Evolutionary conservation across 2,888 invertebrate genomes (phyloP), one percentile per base, ranked within the genome.

Genomic region (Argyra leucocephala): DNA sequence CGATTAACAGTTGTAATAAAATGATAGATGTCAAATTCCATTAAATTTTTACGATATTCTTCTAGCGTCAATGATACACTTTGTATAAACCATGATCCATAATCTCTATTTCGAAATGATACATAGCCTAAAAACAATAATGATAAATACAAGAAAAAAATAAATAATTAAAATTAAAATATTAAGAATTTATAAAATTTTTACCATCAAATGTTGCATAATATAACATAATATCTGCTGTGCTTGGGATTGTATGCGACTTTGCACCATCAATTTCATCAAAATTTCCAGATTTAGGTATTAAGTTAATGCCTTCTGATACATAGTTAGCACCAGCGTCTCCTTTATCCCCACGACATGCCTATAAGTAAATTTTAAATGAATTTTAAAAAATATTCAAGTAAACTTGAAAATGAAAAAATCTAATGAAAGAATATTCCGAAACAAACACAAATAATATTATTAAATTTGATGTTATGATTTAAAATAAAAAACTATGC

Each of bases 51-150:
- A 5, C 77, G 74, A 0, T 70, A 70, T 24, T 70, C 69, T 64
- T 82, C 78, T 22, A 89, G 72, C 12, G 86, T 84, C 4, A 80
- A 72, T 70, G 85, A 86, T 60, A 90, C 75, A 4, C 86, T 78
- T 75, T 89, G 88, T 64, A 90, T 85, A 73, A 89, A 90, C 87
- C 88, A 89, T 1, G 88, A 86, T 3, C 89, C 89, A 23, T 82
- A 81, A 61, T 82, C 81, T 24, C 85, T 83, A 74, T 87, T 87
- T 5, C 88, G 80, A 82, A 86, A 88, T 0, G 88, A 87, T 73
- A 82, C 88, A 74, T 82, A 84, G 64, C 86, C 88, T 79, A 21
- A 58, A 58, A 58, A 7, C 9, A 26, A 24, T 3, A 6, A 23
- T n/a, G 10, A 10, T 18, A 57, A 24, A 5, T 4, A 22, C 15